These are phyloP conservation scores for Pristis pectinata DNA, from an alignment of 2,797 vertebrate genomes.

Conservation along the genomic window DNA sequence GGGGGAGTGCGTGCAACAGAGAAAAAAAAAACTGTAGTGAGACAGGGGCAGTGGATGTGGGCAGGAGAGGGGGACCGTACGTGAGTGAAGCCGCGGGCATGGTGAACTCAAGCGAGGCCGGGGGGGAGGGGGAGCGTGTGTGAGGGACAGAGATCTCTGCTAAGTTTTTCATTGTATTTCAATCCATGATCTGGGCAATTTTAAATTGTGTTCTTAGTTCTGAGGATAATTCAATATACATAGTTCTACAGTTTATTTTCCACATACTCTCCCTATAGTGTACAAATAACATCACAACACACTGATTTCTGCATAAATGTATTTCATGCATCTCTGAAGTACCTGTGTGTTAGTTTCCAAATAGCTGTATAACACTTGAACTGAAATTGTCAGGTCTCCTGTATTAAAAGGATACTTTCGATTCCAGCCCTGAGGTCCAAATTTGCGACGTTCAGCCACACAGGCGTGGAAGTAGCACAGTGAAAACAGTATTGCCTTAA, in stretches of 20 bases:
- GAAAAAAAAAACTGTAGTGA: too few species aligned
- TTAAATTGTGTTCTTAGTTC: neutral
- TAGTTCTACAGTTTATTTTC: neutral
- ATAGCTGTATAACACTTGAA: conserved; percentile 66
- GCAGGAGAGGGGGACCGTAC: too few species aligned
- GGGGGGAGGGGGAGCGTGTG: too few species aligned
- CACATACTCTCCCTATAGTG: neutral
- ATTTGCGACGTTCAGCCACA: conserved; percentile 65
- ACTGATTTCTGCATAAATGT: neutral
- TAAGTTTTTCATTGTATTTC: neutral
- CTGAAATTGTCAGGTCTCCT: conserved; percentile 63
- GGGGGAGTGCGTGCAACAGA: too few species aligned
- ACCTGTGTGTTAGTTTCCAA: conserved; percentile 69
- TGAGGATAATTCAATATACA: neutral
- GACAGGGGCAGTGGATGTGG: too few species aligned
- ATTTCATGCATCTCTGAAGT: neutral
- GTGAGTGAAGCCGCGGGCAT: too few species aligned
- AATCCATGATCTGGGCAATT: neutral
- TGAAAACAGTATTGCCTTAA: conserved; percentile 71
- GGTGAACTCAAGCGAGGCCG: too few species aligned
- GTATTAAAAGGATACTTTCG: conserved; percentile 69
- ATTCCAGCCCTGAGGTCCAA: conserved; percentile 70
- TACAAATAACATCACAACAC: neutral
- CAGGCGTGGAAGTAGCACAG: conserved; percentile 70
- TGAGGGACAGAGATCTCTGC: too few species aligned